These are phyloP conservation scores for Escarpia spicata DNA, from an alignment of 2,888 invertebrate species.

Conservation along the genomic window DNA sequence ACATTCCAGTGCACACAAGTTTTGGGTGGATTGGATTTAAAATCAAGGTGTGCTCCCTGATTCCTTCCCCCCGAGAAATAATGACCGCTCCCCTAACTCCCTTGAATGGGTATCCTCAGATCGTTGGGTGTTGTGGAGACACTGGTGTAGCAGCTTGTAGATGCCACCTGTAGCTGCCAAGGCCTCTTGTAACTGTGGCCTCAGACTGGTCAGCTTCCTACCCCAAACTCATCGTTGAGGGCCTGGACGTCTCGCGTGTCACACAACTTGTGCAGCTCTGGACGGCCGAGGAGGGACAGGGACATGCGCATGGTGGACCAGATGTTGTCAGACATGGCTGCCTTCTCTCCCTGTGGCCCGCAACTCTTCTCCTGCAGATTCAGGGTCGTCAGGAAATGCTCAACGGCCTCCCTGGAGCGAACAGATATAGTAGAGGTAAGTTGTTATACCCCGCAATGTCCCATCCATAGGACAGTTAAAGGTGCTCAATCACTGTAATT, in stretches of 20 bases:
- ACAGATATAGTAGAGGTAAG: background rate
- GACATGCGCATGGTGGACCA: constrained; percentile 94
- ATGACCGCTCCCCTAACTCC: background rate
- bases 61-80: no score
- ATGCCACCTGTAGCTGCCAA: background rate
- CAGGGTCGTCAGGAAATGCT: constrained; percentile 91
- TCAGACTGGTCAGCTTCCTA: background rate
- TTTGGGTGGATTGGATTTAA: no score
- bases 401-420: constrained; percentile 83
- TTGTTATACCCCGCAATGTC: no score
- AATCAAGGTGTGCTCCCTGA: no score
- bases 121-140: background rate
- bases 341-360: constrained; percentile 66
- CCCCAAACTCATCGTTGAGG: background rate
- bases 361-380: constrained; percentile 86
- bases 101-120: background rate
- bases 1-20: no score
- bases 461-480: no score
- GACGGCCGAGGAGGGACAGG: constrained; percentile 77
- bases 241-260: background rate
- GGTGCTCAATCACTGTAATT: no score
- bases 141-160: background rate
- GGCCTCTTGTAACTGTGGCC: background rate
- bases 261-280: constrained; percentile 66
- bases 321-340: constrained; percentile 86